Percentiles rank a stretch among this genome's conserved stretches.
These are phyloP conservation scores for Erebia aethiops DNA, from an alignment of 2,888 invertebrate species.

Conservation along the genomic window DNA sequence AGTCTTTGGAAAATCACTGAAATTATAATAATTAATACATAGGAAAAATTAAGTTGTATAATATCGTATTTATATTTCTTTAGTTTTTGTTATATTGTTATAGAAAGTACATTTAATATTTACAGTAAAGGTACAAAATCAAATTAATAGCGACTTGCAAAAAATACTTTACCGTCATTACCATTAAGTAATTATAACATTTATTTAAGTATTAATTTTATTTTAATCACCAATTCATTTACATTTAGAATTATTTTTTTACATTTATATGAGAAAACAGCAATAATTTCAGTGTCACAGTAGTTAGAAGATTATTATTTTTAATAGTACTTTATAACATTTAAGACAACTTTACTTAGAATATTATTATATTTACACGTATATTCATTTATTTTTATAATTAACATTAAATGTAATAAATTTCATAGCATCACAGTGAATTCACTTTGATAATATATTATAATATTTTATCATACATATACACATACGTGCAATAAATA, in stretches of 20 bases:
- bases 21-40: conserved; percentile 47
- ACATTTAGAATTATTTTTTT: conserved; percentile 42
- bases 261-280: conserved; percentile 48
- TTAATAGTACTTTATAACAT: conserved; percentile 37
- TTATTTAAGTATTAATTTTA: conserved; percentile 33
- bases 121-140: conserved; percentile 32
- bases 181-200: conserved; percentile 29
- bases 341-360: conserved; percentile 44
- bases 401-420: conserved; percentile 57
- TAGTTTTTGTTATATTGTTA: conserved; percentile 21
- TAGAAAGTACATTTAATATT: conserved; percentile 44
- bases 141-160: conserved; percentile 34
- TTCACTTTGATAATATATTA: conserved; percentile 53
- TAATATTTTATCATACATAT: conserved; percentile 36
- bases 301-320: conserved; percentile 25
- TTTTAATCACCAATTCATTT: conserved; percentile 35
- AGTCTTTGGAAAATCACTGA: conserved; percentile 74
- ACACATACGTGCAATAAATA: conserved; percentile 37
- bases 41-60: conserved; percentile 19
- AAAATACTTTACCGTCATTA: conserved; percentile 34
- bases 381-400: conserved; percentile 39
- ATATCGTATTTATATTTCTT: conserved; percentile 14
- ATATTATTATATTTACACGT: conserved; percentile 41
- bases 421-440: conserved; percentile 80
- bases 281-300: conserved; percentile 49